phyloP scores from a whole-genome alignment of 2,113 vertebrate species.

The Nothobranchius kuhntae region DNA sequence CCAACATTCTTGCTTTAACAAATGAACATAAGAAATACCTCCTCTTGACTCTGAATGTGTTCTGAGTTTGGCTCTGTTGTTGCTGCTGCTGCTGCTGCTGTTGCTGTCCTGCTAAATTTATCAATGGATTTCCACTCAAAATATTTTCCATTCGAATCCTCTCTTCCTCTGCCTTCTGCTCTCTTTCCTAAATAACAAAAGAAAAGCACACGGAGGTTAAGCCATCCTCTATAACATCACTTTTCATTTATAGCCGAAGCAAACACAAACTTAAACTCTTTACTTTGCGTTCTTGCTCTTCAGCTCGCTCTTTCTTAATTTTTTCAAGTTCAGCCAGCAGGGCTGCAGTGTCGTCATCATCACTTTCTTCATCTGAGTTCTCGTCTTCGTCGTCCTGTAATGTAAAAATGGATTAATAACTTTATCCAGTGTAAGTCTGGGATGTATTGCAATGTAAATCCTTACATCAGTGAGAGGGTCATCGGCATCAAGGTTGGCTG shows the following conservation, averaged over 20 bases:
- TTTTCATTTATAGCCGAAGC: background rate
- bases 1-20: too few species aligned
- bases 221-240: background rate
- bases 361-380: conserved; percentile 91
- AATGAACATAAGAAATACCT: conserved; percentile 78
- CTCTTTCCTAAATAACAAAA: conserved; percentile 84
- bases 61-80: conserved; percentile 70
- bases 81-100: conserved; percentile 73
- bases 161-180: conserved; percentile 97
- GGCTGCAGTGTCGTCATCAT: conserved; percentile 95
- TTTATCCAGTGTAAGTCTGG: background rate
- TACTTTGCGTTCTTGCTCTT: conserved; percentile 96
- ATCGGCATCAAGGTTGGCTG: conserved; percentile 96
- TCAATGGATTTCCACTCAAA: conserved; percentile 92
- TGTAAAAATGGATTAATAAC: background rate
- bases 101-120: conserved; percentile 91
- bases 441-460: background rate
- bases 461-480: conserved; percentile 96
- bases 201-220: background rate
- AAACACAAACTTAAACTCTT: conserved; percentile 19
- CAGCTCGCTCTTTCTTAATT: conserved; percentile 96
- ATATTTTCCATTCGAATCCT: conserved; percentile 98
- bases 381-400: conserved; percentile 84
- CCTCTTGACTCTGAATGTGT: conserved; percentile 93
- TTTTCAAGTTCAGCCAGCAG: conserved; percentile 96